phyloP scores from a whole-genome alignment of 2,888 invertebrate species.

The Zonitis immaculata region DNA sequence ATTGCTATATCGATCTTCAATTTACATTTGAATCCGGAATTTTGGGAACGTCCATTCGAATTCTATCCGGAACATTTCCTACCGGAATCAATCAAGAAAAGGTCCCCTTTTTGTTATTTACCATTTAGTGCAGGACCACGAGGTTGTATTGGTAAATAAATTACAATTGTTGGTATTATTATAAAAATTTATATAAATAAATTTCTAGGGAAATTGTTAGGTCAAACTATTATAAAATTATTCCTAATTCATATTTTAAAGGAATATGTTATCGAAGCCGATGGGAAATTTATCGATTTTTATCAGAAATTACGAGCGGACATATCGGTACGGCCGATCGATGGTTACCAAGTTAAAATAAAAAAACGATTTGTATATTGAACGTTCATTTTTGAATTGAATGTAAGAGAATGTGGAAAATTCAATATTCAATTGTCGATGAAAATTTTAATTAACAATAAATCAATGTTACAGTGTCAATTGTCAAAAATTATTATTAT shows the following conservation, averaged over 20 bases:
- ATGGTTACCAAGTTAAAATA: conserved; percentile 35
- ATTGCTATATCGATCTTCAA: conserved; percentile 34
- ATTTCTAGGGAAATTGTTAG: conserved; percentile 37
- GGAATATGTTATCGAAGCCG: conserved; percentile 32
- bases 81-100: conserved; percentile 31
- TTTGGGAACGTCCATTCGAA: conserved; percentile 38
- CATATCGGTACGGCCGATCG: conserved; percentile 32
- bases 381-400: too few species aligned
- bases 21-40: conserved; percentile 33
- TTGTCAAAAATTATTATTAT: too few species aligned
- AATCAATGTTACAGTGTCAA: too few species aligned
- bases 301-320: conserved; percentile 27
- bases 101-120: conserved; percentile 36
- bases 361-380: conserved; percentile 28
- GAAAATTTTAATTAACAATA: too few species aligned
- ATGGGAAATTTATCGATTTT: conserved; percentile 37
- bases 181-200: too few species aligned
- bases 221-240: conserved; percentile 30
- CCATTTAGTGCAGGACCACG: conserved; percentile 41
- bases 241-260: conserved; percentile 33
- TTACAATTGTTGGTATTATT: too few species aligned
- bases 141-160: conserved; percentile 38
- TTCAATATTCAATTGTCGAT: too few species aligned
- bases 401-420: too few species aligned
- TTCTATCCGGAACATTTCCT: conserved; percentile 43